These are phyloP conservation scores for Chydorus sphaericus DNA, from an alignment of 2,888 invertebrate species.

Conservation along the genomic window DNA sequence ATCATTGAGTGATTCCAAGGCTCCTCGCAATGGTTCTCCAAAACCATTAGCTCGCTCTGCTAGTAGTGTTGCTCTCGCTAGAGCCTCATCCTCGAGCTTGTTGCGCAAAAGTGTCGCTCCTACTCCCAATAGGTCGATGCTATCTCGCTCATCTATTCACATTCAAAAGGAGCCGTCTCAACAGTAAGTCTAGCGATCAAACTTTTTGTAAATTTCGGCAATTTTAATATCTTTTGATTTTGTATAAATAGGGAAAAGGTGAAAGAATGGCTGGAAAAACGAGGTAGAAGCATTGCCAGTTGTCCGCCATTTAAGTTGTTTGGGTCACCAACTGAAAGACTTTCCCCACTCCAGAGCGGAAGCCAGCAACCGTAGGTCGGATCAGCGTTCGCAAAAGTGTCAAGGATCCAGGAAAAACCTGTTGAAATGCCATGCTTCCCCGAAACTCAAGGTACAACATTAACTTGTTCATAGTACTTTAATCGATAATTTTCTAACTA, in stretches of 20 bases:
- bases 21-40: background rate
- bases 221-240: background rate
- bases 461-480: background rate
- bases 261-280: background rate
- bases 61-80: background rate
- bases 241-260: background rate
- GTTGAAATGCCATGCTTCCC: background rate
- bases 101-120: background rate
- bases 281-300: background rate
- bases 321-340: background rate
- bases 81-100: background rate
- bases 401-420: background rate
- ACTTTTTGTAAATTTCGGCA: background rate
- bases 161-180: background rate
- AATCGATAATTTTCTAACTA: background rate
- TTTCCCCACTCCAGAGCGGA: background rate
- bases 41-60: too few relatives aligned
- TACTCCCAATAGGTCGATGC: background rate
- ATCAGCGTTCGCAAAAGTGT: background rate
- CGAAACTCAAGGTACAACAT: background rate
- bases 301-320: constrained; percentile 3
- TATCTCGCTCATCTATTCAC: background rate
- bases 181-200: background rate
- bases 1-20: background rate
- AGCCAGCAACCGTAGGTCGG: too few relatives aligned